Evolutionary conservation across 1,140 invertebrate species (phyloP).

Genomic region (Ceratosolen fusciceps): DNA sequence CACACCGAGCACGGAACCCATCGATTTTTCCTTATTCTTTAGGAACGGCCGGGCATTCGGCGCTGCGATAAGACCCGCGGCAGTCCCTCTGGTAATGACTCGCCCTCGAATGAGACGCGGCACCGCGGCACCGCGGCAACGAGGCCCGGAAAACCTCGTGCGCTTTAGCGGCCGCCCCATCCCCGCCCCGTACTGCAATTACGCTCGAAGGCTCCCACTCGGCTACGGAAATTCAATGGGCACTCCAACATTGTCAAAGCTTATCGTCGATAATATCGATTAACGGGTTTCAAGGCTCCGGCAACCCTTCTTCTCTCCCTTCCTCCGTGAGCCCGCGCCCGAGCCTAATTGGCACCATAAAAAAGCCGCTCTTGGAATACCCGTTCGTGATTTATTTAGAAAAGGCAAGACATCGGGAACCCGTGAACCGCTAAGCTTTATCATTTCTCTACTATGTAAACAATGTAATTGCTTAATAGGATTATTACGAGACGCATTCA

Average conservation of each 20-base stretch:
- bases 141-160: not conserved
- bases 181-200: not conserved
- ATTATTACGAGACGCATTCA: no score
- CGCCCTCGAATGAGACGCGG: not conserved
- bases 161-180: not conserved
- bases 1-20: not conserved
- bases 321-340: no score
- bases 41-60: not conserved
- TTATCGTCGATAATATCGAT: not conserved
- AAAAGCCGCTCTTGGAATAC: no score
- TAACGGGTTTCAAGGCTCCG: not conserved
- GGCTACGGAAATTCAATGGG: not conserved
- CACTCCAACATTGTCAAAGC: not conserved
- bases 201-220: not conserved
- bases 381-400: no score
- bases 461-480: no score
- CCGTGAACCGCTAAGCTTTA: no score
- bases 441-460: no score
- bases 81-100: not conserved
- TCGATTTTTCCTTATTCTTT: not conserved
- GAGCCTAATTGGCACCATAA: no score
- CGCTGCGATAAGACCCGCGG: not conserved
- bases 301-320: not conserved
- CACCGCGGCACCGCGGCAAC: no score
- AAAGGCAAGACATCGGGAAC: not conserved